These are phyloP conservation scores for Noturus placidus DNA, from an alignment of 2,113 vertebrate genomes.

Conservation along the genomic window DNA sequence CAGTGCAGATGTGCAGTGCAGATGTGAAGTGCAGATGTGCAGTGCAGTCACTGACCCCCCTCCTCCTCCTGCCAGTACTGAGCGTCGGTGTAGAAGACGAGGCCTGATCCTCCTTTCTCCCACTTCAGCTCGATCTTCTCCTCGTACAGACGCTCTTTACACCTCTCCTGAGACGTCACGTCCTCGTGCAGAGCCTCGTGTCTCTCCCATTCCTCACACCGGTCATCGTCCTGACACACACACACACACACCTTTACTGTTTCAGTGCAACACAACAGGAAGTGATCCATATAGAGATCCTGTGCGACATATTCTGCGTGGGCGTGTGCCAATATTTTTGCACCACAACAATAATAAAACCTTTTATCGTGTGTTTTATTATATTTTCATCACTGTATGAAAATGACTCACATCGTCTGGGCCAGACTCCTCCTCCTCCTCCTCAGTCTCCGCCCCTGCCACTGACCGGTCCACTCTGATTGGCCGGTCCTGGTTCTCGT, in stretches of 20 bases:
- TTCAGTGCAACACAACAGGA: no score
- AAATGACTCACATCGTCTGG: constrained; percentile 82
- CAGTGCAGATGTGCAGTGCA: background rate
- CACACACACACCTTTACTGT: background rate
- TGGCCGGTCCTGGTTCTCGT: constrained; percentile 27
- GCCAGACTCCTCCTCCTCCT: constrained; percentile 68
- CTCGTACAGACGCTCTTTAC: constrained; percentile 85
- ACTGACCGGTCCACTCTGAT: background rate
- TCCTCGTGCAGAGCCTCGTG: constrained; percentile 92
- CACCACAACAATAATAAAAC: background rate
- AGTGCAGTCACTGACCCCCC: constrained; percentile 74
- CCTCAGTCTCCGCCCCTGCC: constrained; percentile 2
- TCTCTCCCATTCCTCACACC: constrained; percentile 94
- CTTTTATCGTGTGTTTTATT: no score
- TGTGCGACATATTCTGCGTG: background rate
- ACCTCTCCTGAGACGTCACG: constrained; percentile 87
- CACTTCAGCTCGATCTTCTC: constrained; percentile 96
- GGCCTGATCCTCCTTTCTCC: constrained; percentile 95
- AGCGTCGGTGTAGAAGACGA: constrained; percentile 96
- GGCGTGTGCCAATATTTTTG: background rate
- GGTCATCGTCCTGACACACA: constrained; percentile 76
- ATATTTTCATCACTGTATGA: background rate
- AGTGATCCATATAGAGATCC: background rate
- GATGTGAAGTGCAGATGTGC: background rate
- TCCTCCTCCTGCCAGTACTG: constrained; percentile 93